Conservation (phyloP, 2,888 invertebrate genomes). For the Rhagophthalmus giganteus region DNA sequence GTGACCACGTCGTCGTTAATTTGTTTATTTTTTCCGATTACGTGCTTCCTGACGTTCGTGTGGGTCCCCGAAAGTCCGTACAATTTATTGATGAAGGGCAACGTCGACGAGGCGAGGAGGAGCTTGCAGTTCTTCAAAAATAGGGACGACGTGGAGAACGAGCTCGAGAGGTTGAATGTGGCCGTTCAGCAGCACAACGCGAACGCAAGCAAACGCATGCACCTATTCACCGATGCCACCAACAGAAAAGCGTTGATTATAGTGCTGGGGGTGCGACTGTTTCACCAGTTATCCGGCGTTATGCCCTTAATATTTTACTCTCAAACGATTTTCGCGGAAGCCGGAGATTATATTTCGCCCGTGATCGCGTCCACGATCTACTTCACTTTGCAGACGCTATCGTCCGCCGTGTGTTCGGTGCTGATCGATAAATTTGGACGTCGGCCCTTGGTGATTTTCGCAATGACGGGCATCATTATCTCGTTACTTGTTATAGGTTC, state of each 20-base stretch:
- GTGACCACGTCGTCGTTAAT: slow-evolving; percentile 59
- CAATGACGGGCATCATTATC: slow-evolving; percentile 50
- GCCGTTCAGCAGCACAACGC: slow-evolving; percentile 51
- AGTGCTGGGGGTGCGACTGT: slow-evolving; percentile 60
- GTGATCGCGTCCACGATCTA: slow-evolving; percentile 60
- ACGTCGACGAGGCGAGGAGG: slow-evolving; percentile 53
- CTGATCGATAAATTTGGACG: slow-evolving; percentile 66
- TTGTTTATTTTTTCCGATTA: slow-evolving; percentile 61
- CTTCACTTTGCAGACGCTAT: slow-evolving; percentile 60
- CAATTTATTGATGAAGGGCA: slow-evolving; percentile 50
- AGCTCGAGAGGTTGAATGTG: slow-evolving; percentile 43
- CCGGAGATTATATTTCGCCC: slow-evolving; percentile 52
- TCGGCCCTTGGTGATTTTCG: slow-evolving; percentile 63
- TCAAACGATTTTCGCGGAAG: slow-evolving; percentile 62
- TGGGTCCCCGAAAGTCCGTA: slow-evolving; percentile 68
- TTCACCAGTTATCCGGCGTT: slow-evolving; percentile 65
- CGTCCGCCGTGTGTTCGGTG: slow-evolving; percentile 60
- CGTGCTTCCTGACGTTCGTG: slow-evolving; percentile 61
- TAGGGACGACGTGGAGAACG: slow-evolving; percentile 56
- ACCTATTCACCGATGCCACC: slow-evolving; percentile 59
- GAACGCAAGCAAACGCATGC: slow-evolving; percentile 58
- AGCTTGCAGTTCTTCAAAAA: slow-evolving; percentile 63
- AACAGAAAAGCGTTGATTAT: slow-evolving; percentile 66
- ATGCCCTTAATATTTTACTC: slow-evolving; percentile 64
- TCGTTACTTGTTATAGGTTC: slow-evolving; percentile 49